Evolutionary conservation across 2,113 vertebrate species (phyloP).

Genomic region (Serinus canaria): DNA sequence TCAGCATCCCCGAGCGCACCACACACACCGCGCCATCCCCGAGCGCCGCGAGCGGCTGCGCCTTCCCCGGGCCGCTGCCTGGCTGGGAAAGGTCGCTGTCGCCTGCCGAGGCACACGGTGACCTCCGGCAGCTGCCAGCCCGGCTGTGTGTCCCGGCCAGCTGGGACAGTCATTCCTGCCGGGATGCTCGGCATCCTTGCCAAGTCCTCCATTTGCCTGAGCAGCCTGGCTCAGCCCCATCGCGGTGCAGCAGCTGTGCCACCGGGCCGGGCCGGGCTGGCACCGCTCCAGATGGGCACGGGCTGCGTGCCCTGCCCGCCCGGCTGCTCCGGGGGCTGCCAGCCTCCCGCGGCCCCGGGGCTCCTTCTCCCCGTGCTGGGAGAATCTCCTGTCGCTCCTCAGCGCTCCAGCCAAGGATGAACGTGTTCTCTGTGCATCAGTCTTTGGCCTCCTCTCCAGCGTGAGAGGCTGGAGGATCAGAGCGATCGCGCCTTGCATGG

Average conservation of each 20-base stretch:
- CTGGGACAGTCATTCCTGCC: background rate
- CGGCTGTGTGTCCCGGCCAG: background rate
- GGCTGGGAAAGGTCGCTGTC: background rate
- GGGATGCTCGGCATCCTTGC: background rate
- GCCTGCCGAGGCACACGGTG: rapidly evolving
- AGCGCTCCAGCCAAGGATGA: background rate
- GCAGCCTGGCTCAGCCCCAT: background rate
- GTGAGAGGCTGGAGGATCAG: background rate
- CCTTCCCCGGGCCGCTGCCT: background rate
- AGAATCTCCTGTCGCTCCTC: background rate
- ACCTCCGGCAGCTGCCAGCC: background rate
- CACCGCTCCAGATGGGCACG: rapidly evolving
- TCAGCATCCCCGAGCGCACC: background rate
- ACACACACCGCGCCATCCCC: rapidly evolving
- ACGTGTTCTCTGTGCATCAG: background rate
- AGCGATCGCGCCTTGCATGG: background rate
- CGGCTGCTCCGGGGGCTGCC: background rate
- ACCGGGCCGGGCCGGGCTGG: background rate
- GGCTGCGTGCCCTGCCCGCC: background rate
- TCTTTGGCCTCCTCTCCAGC: background rate
- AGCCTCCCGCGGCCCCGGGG: background rate
- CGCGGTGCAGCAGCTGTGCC: background rate
- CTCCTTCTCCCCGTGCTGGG: rapidly evolving
- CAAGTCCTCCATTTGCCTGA: background rate
- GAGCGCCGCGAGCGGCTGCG: background rate